Evolutionary conservation across 2,797 vertebrate genomes (phyloP), one percentile per base, ranked within the genome.

Genomic region (Iguana delicatissima): DNA sequence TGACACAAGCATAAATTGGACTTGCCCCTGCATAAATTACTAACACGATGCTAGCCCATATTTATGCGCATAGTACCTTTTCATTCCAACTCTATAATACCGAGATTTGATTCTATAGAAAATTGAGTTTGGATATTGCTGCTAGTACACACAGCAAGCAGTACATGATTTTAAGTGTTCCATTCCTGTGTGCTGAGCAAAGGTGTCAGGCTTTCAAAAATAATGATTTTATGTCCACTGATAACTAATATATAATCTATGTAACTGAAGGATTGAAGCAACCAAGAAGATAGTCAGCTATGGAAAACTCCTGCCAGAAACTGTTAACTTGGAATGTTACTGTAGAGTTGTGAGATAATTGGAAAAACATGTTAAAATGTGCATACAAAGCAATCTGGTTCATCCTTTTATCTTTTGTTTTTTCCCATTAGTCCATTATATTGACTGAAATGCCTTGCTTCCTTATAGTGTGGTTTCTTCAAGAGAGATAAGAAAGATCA

Each of bases 381-480:
- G 9, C 16, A 32, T 72, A 8, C 59, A 77, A 67, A 83, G 22
- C 50, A 82, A 76, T 77, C n/a, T 29, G 52, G 73, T 91, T 91
- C 38, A 24, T 6, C 85, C 18, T 67, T 29, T 83, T 57, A 8
- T 85, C 59, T 90, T 86, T 59, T 88, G 92, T 62, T 76, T 57
- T 90, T 85, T 55, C 91, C 89, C 89, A 87, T 86, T 57, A 90
- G 93, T 95, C 92, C 94, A 93, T 93, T 91, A 94, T 94, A 95
- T 92, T 98, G 97, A 97, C 95, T 95, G 94, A 69, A 97, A 97
- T 97, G 86, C 97, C 98, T 98, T 98, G 97, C 98, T 98, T 98
- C 97, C 96, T 98, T 98, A 96, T 98, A 99, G 99, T 99, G 99
- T 97, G 99, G 99, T 96, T 99, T 99, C 99, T 99, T 99, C 99